phyloP scores from a whole-genome alignment of 1,140 invertebrate species.

The Thaumatotibia leucotreta region DNA sequence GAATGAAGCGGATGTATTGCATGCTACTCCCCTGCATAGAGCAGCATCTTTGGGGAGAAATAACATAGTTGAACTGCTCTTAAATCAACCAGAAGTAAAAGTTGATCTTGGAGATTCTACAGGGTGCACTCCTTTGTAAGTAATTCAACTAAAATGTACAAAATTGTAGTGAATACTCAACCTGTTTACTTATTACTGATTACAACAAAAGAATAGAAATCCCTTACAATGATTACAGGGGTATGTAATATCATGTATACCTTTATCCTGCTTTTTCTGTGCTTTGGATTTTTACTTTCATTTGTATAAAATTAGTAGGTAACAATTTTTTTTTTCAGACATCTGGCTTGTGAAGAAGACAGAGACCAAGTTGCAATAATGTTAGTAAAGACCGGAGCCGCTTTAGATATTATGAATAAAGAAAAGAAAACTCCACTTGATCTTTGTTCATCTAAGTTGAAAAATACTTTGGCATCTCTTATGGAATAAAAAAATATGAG shows the following conservation, averaged over 20 bases:
- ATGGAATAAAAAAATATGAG: background rate
- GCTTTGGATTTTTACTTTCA: too few species aligned
- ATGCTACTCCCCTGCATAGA: conserved; percentile 90
- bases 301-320: too few species aligned
- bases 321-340: conserved; percentile 71
- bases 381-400: conserved; percentile 83
- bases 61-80: conserved; percentile 82
- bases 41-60: conserved; percentile 88
- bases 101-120: conserved; percentile 55
- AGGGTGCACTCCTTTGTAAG: conserved; percentile 69
- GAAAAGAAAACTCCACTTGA: conserved; percentile 85
- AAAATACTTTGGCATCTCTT: conserved; percentile 27
- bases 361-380: conserved; percentile 82
- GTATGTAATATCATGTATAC: too few species aligned
- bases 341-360: conserved; percentile 91
- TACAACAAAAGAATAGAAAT: too few species aligned
- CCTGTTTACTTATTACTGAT: too few species aligned
- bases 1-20: conserved; percentile 84
- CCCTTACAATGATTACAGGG: too few species aligned
- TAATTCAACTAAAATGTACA: conserved; percentile 14
- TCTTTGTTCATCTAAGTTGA: conserved; percentile 75
- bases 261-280: too few species aligned
- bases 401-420: conserved; percentile 81
- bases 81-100: conserved; percentile 69
- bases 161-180: too few species aligned